A percentile compares a stretch with the other conserved stretches of the same genome.
Conservation (phyloP, 2,797 vertebrate species). For the Typhlichthys subterraneus region DNA sequence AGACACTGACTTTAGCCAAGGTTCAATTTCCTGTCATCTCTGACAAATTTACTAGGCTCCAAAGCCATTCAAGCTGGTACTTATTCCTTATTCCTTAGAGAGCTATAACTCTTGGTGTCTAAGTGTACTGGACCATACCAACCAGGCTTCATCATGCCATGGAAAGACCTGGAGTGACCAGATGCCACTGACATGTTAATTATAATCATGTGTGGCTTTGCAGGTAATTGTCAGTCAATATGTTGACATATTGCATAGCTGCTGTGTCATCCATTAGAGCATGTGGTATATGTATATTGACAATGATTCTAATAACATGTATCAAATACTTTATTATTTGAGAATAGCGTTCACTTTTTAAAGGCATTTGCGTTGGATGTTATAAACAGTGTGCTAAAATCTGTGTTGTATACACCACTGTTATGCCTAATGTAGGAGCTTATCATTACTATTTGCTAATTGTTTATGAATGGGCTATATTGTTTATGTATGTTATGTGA, state of each 20-base stretch:
- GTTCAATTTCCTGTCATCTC: constrained; percentile 30
- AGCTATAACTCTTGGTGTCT: constrained; percentile 8
- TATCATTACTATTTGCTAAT: too few species aligned
- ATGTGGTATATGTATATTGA: neutral
- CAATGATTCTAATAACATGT: neutral
- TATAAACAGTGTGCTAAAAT: too few species aligned
- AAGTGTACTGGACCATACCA: constrained; percentile 4
- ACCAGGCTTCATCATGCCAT: neutral
- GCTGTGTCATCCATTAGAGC: neutral
- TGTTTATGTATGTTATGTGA: too few species aligned
- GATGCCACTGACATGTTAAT: neutral
- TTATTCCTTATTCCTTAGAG: constrained; percentile 13
- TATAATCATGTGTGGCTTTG: neutral
- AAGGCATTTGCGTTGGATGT: too few species aligned
- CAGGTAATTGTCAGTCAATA: constrained; percentile 1
- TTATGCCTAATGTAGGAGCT: too few species aligned
- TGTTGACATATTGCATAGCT: neutral
- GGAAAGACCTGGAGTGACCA: neutral
- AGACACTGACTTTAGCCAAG: constrained; percentile 18
- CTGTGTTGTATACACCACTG: too few species aligned
- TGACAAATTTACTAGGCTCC: constrained; percentile 21
- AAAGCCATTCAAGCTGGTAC: constrained; percentile 4
- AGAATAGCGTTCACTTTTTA: too few species aligned
- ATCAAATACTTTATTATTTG: neutral
- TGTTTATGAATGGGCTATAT: too few species aligned